Conservation (phyloP, 2,797 vertebrate genomes). For the Leptoclinus maculatus region DNA sequence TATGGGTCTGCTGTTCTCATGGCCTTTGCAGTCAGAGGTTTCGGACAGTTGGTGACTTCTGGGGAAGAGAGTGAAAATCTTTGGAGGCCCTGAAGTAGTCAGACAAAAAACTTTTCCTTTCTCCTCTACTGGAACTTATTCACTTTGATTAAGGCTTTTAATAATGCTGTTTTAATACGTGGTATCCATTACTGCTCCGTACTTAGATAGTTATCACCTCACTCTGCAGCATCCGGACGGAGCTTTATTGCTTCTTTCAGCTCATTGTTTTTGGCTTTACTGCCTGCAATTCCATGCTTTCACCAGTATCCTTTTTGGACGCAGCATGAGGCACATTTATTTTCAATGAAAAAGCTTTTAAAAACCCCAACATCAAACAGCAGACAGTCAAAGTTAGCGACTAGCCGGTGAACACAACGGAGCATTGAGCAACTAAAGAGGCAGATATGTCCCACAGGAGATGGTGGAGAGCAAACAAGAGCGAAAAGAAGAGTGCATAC, state of each 20-base stretch:
- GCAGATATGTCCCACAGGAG: too few species aligned
- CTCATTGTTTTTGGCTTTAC: background rate
- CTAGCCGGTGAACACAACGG: too few species aligned
- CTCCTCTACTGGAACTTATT: background rate
- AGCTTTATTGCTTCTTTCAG: background rate
- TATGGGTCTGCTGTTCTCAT: slow-evolving; percentile 73
- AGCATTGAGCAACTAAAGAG: too few species aligned
- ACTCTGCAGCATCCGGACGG: background rate
- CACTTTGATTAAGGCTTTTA: background rate
- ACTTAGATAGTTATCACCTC: background rate
- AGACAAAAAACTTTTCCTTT: slow-evolving; percentile 12
- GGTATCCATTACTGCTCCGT: background rate
- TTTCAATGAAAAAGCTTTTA: background rate
- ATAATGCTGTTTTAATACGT: background rate
- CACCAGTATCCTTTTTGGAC: background rate
- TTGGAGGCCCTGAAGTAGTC: background rate
- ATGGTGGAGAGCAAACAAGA: too few species aligned
- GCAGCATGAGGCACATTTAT: background rate
- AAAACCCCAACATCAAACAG: background rate
- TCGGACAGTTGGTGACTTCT: slow-evolving; percentile 58
- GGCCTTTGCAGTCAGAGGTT: slow-evolving; percentile 63
- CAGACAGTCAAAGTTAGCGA: too few species aligned
- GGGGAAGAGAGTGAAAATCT: slow-evolving; percentile 47
- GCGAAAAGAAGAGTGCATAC: background rate
- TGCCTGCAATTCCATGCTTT: background rate